A percentile compares a stretch with the other conserved stretches of the same genome.
These are phyloP conservation scores for Chauna torquata DNA, from an alignment of 2,113 vertebrate species.

Conservation along the genomic window DNA sequence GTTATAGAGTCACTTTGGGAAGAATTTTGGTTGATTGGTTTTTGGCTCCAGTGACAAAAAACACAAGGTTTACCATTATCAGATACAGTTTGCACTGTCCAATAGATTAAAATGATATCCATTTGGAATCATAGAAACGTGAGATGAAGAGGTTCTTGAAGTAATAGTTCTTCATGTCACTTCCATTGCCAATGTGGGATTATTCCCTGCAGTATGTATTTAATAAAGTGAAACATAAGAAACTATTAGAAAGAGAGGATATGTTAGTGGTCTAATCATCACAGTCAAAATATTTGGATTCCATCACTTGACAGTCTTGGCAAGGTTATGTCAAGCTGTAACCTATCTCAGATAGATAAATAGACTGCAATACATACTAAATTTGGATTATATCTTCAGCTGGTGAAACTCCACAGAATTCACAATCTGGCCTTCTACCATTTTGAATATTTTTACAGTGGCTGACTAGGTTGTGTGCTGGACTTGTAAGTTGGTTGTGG, in stretches of 20 bases:
- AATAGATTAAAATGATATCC: background rate
- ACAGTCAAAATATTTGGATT: constrained; percentile 28
- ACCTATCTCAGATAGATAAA: background rate
- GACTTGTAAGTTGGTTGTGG: background rate
- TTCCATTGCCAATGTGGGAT: background rate
- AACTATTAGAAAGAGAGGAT: background rate
- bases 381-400: background rate
- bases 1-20: background rate
- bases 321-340: background rate
- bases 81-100: background rate
- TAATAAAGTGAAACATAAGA: constrained; percentile 28
- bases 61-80: background rate
- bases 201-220: background rate
- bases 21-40: background rate
- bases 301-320: background rate
- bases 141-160: background rate
- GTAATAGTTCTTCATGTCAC: background rate
- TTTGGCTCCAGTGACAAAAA: background rate
- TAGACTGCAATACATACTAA: background rate
- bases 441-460: background rate
- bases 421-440: background rate
- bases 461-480: background rate
- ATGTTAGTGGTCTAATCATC: background rate
- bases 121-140: background rate
- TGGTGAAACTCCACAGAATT: background rate